Evolutionary conservation across 2,888 invertebrate species (phyloP), one percentile per base, ranked within the genome.

Genomic region (Phengaris arion): DNA sequence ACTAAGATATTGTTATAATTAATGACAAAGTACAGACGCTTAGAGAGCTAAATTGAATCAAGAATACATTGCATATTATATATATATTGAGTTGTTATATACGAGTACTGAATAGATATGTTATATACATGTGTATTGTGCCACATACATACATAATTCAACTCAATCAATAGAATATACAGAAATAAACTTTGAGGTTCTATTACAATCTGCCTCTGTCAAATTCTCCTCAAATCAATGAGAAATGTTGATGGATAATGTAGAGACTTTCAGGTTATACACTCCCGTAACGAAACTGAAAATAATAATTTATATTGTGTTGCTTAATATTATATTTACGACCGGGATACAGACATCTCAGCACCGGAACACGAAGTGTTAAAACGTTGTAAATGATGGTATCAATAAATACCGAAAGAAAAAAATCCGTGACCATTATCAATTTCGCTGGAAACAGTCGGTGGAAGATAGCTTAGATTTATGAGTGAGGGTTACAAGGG

Each of bases 401-500:
- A 64, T 64, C 64, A 64, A 64, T 35, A 35, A 69, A 48, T n/a
- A 48, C 69, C 69, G 69, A 69, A 48, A n/a, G n/a, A 69, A 69
- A 69, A 69, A n/a, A 5, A n/a, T 48, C 48, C 69, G 48, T 69
- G 69, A 69, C 69, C 48, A 69, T 69, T 69, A 69, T 69, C 69
- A 69, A 69, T 69, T 69, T 48, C 48, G 48, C 69, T 69, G 69
- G 69, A 46, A 68, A 69, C 48, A 69, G 46, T 48, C 48, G 22
- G 48, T 15, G 48, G 48, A 48, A 69, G 69, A 69, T 69, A 69
- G 69, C 69, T 69, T 48, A 69, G 69, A 69, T 69, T 69, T 69
- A 69, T 69, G 69, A 69, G 69, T 69, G 46, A 69, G 69, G 69
- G 69, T 69, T 69, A 69, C 48, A 69, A 48, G 69, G 69, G 69